phyloP scores from a whole-genome alignment of 2,888 invertebrate species.

The Apodemia zela region DNA sequence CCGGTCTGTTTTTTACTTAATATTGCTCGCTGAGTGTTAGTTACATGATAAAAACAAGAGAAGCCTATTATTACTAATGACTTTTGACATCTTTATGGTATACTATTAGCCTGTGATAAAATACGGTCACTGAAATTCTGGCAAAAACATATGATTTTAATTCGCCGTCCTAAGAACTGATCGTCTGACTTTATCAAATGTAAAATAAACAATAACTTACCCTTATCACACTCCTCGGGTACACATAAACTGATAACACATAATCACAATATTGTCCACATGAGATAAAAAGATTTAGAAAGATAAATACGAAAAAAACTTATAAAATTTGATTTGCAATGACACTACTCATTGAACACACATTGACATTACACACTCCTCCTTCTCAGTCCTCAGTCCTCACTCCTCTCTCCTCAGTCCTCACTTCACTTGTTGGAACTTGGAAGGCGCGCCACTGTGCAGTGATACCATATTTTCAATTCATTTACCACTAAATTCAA shows the following conservation, averaged over 20 bases:
- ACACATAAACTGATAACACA: constrained; percentile 67
- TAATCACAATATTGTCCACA: constrained; percentile 66
- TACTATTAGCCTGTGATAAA: not conserved
- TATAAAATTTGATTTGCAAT: constrained; percentile 63
- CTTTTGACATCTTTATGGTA: not conserved
- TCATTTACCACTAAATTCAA: constrained; percentile 30
- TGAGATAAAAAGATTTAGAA: constrained; percentile 43
- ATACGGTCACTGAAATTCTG: constrained; percentile 26
- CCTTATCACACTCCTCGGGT: constrained; percentile 66
- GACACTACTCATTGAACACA: constrained; percentile 42
- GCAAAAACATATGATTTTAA: constrained; percentile 35
- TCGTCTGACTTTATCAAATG: constrained; percentile 46
- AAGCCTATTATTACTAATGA: not conserved
- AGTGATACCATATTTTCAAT: constrained; percentile 50
- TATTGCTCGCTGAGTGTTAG: not conserved
- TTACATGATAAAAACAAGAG: not conserved
- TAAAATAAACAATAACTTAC: constrained; percentile 57
- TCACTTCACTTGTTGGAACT: constrained; percentile 7
- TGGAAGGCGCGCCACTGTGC: constrained; percentile 44
- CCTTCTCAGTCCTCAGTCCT: not conserved
- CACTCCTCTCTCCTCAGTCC: too few species aligned
- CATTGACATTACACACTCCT: constrained; percentile 31
- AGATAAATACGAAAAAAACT: constrained; percentile 56
- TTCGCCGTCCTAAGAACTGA: constrained; percentile 38
- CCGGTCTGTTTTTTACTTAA: not conserved